These are phyloP conservation scores for Sitobion miscanthi DNA, from an alignment of 1,140 invertebrate species.

Conservation along the genomic window DNA sequence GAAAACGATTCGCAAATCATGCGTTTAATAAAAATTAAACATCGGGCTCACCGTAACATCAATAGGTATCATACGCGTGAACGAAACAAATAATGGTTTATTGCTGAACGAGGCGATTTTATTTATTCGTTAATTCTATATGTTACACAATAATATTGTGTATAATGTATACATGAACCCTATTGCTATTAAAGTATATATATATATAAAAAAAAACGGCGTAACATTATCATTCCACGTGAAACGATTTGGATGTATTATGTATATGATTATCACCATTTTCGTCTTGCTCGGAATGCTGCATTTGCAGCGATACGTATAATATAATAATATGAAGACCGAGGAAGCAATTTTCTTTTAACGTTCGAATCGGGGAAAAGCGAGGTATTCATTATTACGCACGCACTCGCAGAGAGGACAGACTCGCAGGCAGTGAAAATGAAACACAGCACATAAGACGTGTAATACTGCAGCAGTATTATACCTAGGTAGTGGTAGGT, in stretches of 20 bases:
- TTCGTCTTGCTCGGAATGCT: neutral
- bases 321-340: neutral
- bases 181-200: neutral
- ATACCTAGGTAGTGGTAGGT: neutral
- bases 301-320: neutral
- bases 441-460: neutral
- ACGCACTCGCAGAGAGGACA: neutral
- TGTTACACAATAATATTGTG: too few species aligned
- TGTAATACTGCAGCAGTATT: too few species aligned
- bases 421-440: neutral
- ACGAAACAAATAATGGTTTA: neutral
- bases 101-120: neutral
- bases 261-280: neutral
- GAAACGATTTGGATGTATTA: neutral
- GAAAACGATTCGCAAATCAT: neutral
- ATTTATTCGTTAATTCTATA: neutral
- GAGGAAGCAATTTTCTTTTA: conserved; percentile 8
- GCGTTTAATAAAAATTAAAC: conserved; percentile 11
- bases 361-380: neutral
- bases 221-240: neutral
- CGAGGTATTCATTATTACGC: neutral
- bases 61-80: neutral
- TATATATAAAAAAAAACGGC: neutral
- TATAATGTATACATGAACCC: neutral
- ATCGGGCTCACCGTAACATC: neutral